Conservation (phyloP, 1,140 invertebrate species). For the Tetramorium alpestre region DNA sequence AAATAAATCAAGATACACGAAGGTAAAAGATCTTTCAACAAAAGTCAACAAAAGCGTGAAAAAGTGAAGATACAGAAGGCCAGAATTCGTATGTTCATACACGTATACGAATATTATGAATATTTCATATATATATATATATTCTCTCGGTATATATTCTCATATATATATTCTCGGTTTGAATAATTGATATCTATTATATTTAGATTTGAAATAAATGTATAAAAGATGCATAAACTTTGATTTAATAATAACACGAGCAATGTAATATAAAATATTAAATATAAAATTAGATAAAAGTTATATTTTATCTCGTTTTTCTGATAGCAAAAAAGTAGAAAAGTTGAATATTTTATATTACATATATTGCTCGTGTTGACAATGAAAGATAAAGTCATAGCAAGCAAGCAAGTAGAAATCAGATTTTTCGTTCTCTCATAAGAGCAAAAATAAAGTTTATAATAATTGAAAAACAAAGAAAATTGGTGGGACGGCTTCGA, state of each 20-base stretch:
- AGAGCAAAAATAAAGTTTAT: background rate
- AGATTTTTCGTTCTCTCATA: background rate
- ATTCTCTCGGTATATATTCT: too few relatives aligned
- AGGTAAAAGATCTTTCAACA: background rate
- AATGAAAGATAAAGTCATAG: background rate
- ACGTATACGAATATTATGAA: background rate
- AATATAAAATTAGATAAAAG: background rate
- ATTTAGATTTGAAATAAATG: background rate
- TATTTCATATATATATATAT: background rate
- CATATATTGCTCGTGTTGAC: background rate
- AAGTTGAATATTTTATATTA: background rate
- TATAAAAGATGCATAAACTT: background rate
- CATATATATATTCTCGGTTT: background rate
- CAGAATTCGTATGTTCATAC: background rate
- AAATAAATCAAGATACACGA: background rate
- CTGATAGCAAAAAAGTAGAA: background rate
- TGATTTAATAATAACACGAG: background rate
- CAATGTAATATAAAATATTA: background rate
- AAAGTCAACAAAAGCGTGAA: background rate
- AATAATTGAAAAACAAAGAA: background rate
- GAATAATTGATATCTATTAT: background rate
- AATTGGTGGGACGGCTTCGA: too few relatives aligned
- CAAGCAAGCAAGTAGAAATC: background rate
- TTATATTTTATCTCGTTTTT: background rate
- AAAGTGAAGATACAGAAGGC: background rate